A percentile compares a stretch with the other conserved stretches of the same genome.
Conservation (phyloP, 92 coral and sea anemone species). For the Porites lobata region DNA sequence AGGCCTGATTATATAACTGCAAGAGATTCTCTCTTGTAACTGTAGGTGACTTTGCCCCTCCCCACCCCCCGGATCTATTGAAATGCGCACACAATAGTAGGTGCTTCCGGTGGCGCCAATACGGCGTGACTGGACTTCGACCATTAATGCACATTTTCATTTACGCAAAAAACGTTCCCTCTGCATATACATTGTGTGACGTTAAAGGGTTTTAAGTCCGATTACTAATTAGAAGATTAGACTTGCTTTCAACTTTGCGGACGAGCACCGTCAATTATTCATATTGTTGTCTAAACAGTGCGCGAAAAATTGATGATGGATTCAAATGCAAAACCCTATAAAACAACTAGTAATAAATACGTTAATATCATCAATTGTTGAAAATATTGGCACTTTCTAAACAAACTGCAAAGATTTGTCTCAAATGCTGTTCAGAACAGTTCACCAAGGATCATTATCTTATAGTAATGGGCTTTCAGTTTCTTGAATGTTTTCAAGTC, state of each 20-base stretch:
- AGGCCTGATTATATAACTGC: too few relatives aligned
- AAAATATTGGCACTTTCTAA: neutral
- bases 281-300: neutral
- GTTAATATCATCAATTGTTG: neutral
- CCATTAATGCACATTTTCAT: neutral
- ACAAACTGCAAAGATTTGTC: neutral
- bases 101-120: neutral
- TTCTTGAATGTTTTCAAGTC: too few relatives aligned
- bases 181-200: too few relatives aligned
- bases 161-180: neutral
- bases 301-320: neutral
- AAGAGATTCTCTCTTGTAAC: too few relatives aligned
- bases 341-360: constrained; percentile 9
- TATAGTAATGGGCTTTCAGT: neutral
- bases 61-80: too few relatives aligned
- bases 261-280: neutral
- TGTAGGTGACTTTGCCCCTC: too few relatives aligned
- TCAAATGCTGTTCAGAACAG: neutral
- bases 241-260: neutral
- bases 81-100: neutral
- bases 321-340: constrained; percentile 2
- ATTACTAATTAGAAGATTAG: neutral
- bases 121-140: neutral
- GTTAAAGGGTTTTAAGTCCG: neutral
- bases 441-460: neutral